Base-by-base conservation (phyloP, 1,140 invertebrate species). In the Calliphora vicina region DNA sequence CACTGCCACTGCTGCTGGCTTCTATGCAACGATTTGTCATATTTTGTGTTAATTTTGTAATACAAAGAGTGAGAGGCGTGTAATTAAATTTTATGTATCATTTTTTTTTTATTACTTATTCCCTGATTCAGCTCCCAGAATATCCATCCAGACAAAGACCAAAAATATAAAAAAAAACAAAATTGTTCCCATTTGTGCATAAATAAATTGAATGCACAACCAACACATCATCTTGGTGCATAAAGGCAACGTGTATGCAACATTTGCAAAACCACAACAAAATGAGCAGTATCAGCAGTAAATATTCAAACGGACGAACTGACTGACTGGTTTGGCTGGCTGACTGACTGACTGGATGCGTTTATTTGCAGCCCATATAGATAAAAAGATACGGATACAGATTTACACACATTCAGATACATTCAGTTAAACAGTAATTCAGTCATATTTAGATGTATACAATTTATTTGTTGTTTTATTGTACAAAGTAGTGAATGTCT, bases 11-110 rank as follows among this genome's bases (percentile, higher is more conserved):
- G n/a, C n/a, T n/a, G 9, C 61, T 25, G 61, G 8, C 25, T 23
- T 67, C 61, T 67, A 67, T 67, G 12, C 61, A 67, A 67, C 61
- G 61, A 23, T 67, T 25, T 67, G 61, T 67, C 61, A 67, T 67
- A 23, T 23, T 25, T 12, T 67, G 61, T 67, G 61, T 67, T 23
- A 67, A 67, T 67, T 67, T 57, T 67, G 20, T 23, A 67, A 67
- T 67, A 78, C 35, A 76, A 76, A 17, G 73, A 42, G 8, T 29
- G 73, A 76, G 29, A 78, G 74, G 74, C 74, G 74, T 78, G 74
- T 78, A 78, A 78, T 78, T 78, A 78, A 78, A 78, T 78, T 78
- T 78, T 45, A 78, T 43, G 42, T 43, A 43, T 78, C 61, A 17
- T 61, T n/a, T n/a, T 61, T 67, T 67, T 67, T 67, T 67, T 67